Evolutionary conservation across 2,113 vertebrate species (phyloP), one percentile per base, ranked within the genome.

Genomic region (Brachyhypopomus occidentalis): DNA sequence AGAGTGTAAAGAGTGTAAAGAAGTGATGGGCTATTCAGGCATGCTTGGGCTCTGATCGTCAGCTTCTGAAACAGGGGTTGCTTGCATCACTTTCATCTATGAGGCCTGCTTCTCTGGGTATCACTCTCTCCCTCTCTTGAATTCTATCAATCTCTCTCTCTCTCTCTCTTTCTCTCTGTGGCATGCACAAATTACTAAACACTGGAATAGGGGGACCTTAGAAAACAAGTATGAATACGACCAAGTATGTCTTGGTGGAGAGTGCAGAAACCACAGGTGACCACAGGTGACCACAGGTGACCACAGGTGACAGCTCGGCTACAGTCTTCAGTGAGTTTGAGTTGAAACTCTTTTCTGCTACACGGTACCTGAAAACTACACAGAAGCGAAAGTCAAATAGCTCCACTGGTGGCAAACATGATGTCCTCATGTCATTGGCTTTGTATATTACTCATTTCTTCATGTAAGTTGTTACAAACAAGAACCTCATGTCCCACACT

Each of bases 31-130:
- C 95, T 93, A 96, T 96, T 96, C 96, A 90, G 91, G 84, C 91
- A 86, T 87, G 90, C 91, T 86, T 86, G 88, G 91, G 93, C 94
- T 93, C 86, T 84, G 91, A 90, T 95, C 94, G 91, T 94, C 91
- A 93, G 92, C 91, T 90, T 93, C 93, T 91, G 86, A 93, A 93
- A 95, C 93, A 94, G 92, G 91, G 88, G 94, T 95, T 95, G 92
- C 84, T 91, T 93, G 90, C 95, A 94, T 94, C 94, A 96, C 96
- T 97, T 97, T 97, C 96, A 97, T 97, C 95, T 97, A 87, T 82
- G 78, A 91, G 90, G 91, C 86, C 80, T 94, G 92, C 92, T 92
- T 93, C 94, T 94, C 85, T 82, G 64, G 36, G 72, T 84, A 76
- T 86, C 73, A 9, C 77, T 88, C 88, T 87, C 89, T 88, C 90